phyloP scores from a whole-genome alignment of 2,113 vertebrate species.

The Pelobates fuscus region DNA sequence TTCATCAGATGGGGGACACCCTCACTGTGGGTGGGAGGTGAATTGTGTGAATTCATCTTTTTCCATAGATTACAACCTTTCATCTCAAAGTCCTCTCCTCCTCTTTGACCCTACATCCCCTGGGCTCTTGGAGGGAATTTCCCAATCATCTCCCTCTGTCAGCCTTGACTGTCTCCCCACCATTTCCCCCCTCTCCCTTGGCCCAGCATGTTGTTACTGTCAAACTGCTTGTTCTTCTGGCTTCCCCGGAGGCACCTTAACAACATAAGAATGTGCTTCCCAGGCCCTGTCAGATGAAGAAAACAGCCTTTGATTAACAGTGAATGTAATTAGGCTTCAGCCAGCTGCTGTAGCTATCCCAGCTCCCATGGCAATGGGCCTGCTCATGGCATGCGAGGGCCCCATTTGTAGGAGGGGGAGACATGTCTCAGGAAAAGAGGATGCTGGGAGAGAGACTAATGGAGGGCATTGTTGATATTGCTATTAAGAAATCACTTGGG shows the following conservation, averaged over 20 bases:
- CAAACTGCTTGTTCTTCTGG: constrained; percentile 45
- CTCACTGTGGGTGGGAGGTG: constrained; percentile 25
- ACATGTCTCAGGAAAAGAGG: constrained; percentile 33
- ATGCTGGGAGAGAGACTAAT: constrained; percentile 34
- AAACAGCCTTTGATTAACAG: constrained; percentile 50
- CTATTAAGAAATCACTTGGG: constrained; percentile 27
- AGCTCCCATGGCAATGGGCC: constrained; percentile 43
- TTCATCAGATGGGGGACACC: constrained; percentile 12
- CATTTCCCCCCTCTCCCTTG: not conserved
- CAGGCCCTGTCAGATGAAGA: constrained; percentile 47
- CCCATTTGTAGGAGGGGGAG: constrained; percentile 14
- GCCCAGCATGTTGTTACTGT: constrained; percentile 49
- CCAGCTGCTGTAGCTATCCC: constrained; percentile 35
- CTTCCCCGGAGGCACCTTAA: constrained; percentile 48
- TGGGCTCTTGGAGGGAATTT: constrained; percentile 24
- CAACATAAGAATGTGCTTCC: constrained; percentile 50
- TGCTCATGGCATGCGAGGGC: constrained; percentile 13
- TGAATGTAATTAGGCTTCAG: constrained; percentile 40
- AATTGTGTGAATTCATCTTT: constrained; percentile 22
- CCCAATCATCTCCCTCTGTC: constrained; percentile 21
- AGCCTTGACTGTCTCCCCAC: not conserved
- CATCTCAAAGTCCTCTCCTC: constrained; percentile 5
- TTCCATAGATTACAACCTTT: constrained; percentile 18
- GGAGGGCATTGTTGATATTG: constrained; percentile 15
- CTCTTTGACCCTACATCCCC: not conserved